Evolutionary conservation across 2,888 invertebrate species (phyloP).

Genomic region (Patella caerulea): DNA sequence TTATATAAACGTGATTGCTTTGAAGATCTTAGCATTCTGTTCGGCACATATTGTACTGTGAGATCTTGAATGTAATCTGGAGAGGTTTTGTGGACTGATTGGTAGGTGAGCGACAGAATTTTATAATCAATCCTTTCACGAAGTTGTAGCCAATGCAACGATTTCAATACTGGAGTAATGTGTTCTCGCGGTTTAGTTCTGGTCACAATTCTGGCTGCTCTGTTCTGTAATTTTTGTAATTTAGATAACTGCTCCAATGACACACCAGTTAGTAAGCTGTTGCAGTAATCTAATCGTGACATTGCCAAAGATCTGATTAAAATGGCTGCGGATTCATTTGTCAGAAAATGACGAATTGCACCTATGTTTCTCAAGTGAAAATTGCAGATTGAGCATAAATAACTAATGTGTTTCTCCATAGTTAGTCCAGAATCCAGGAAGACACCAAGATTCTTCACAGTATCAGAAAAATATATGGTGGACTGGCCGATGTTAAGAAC

Average conservation of each 20-base stretch:
- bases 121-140: too few species aligned
- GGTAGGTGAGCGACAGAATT: too few species aligned
- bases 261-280: slow-evolving; percentile 7
- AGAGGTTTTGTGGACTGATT: too few species aligned
- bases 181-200: neutral
- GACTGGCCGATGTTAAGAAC: neutral
- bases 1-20: too few species aligned
- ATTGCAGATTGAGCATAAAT: neutral
- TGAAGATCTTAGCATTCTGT: too few species aligned
- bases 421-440: neutral
- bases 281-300: slow-evolving; percentile 13
- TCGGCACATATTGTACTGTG: too few species aligned
- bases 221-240: slow-evolving; percentile 8
- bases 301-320: slow-evolving; percentile 12
- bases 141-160: slow-evolving; percentile 8
- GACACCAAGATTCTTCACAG: slow-evolving; percentile 13
- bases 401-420: slow-evolving; percentile 1
- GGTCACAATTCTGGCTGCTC: slow-evolving; percentile 7
- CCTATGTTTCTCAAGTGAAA: slow-evolving; percentile 11
- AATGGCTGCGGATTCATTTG: slow-evolving; percentile 8
- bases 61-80: too few species aligned
- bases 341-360: neutral
- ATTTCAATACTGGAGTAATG: slow-evolving; percentile 8
- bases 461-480: neutral
- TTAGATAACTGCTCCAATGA: neutral